Base-by-base conservation (phyloP, 2,888 invertebrate species). In the Aphidius colemani region DNA sequence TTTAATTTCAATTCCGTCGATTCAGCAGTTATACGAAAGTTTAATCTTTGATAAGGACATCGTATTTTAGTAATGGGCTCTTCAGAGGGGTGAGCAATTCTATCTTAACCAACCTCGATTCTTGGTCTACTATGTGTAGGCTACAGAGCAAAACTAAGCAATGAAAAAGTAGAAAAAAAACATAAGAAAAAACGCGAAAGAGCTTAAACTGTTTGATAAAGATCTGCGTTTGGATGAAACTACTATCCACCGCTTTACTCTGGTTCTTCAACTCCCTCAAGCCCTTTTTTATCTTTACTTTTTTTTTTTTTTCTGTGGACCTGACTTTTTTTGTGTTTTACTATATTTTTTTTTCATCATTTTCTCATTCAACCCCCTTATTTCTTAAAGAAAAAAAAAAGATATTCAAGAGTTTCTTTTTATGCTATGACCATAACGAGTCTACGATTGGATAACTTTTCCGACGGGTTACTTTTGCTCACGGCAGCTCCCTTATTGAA, bases 1-100 rank as follows among this genome's bases (percentile, higher is more conserved):
- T 85, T 85, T 85, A 85, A 85, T 85, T 85, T 84, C 84, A 81
- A 84, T 84, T 83, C 83, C 82, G 84, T 85, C 84, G 84, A 84
- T 84, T 85, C 85, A 84, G 84, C 85, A 85, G 82, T 84, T 83
- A 83, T 84, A 84, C 84, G 82, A 77, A 83, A 84, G 85, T 84
- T 85, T 85, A 84, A 84, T 84, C 83, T 84, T 83, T 83, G 83
- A 82, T 82, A 83, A 82, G 82, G 82, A 81, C 81, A 45, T 82
- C 80, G 82, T 83, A 82, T 81, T 80, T 80, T 82, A 79, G 82
- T 83, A 83, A 83, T 83, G 81, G 82, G 80, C 79, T 81, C 78
- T 53, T 73, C 71, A 71, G 77, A 73, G 78, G 78, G 77, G 65
- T 65, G 66, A 61, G 66, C 63, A 68, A 63, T 61, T 49, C 53